Evolutionary conservation across 2,797 vertebrate species (phyloP).

Genomic region (Lithobates pipiens): DNA sequence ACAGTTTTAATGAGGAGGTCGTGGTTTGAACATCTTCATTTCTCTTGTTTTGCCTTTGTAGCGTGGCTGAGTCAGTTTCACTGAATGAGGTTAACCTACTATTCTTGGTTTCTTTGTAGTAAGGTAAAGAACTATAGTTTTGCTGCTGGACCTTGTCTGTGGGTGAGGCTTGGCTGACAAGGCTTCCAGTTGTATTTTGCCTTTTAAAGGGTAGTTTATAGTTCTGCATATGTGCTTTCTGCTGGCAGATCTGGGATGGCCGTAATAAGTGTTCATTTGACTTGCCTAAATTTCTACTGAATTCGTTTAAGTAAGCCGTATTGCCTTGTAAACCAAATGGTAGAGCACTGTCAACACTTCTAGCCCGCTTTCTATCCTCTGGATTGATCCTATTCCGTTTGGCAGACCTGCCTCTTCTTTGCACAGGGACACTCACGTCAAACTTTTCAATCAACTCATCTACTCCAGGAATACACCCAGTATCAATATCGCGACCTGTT

Average conservation of each 20-base stretch:
- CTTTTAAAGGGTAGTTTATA: constrained; percentile 64
- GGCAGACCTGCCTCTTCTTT: constrained; percentile 86
- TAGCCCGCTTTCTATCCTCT: constrained; percentile 91
- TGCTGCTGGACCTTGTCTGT: constrained; percentile 66
- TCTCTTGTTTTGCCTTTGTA: constrained; percentile 68
- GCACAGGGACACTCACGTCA: constrained; percentile 81
- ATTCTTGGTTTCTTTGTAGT: constrained; percentile 59
- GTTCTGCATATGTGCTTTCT: constrained; percentile 68
- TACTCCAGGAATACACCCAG: constrained; percentile 87
- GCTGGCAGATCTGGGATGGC: constrained; percentile 84
- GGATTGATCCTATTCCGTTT: constrained; percentile 87
- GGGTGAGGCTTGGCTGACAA: constrained; percentile 66
- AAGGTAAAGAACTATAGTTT: constrained; percentile 67
- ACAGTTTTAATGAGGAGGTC: constrained; percentile 72
- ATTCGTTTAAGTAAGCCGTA: constrained; percentile 73
- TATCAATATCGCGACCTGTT: constrained; percentile 95
- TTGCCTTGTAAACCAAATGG: constrained; percentile 76
- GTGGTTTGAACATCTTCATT: constrained; percentile 70
- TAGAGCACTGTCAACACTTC: constrained; percentile 89
- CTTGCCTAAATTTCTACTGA: constrained; percentile 78
- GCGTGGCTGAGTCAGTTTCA: constrained; percentile 51
- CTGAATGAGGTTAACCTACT: constrained; percentile 41
- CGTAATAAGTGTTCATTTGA: constrained; percentile 86
- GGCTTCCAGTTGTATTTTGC: constrained; percentile 62
- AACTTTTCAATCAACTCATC: constrained; percentile 95